Conservation (phyloP, 2,888 invertebrate genomes). For the Brachyptera risi region DNA sequence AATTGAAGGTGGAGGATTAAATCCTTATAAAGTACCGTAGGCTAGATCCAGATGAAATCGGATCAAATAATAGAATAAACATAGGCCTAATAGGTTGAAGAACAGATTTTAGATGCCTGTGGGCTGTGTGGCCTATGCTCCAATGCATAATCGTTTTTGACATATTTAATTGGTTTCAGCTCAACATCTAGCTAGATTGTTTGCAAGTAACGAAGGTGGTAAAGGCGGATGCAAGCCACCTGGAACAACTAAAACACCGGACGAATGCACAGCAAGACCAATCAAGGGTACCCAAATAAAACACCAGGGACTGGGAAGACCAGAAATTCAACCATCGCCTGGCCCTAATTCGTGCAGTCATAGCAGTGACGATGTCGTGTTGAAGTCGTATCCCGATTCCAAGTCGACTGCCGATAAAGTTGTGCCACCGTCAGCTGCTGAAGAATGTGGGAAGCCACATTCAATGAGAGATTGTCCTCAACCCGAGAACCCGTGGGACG, state of each 20-base stretch:
- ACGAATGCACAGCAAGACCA: slow-evolving; percentile 38
- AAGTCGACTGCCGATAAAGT: not conserved
- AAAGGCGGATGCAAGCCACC: slow-evolving; percentile 36
- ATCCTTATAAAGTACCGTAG: too few relatives aligned
- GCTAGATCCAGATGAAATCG: too few relatives aligned
- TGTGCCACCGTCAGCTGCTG: not conserved
- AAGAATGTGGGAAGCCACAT: slow-evolving; percentile 17
- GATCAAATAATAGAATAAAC: too few relatives aligned
- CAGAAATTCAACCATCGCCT: slow-evolving; percentile 26
- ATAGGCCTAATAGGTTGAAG: too few relatives aligned
- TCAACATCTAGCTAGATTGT: slow-evolving; percentile 5
- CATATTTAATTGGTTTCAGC: not conserved
- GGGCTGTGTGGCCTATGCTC: too few relatives aligned
- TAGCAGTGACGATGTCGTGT: not conserved
- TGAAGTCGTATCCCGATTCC: not conserved
- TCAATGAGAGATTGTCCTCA: slow-evolving; percentile 15
- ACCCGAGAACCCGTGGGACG: slow-evolving; percentile 14
- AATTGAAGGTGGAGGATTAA: too few relatives aligned
- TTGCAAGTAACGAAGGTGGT: slow-evolving; percentile 18
- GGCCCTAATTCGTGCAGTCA: not conserved
- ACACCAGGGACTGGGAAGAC: too few relatives aligned
- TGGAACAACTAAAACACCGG: slow-evolving; percentile 40
- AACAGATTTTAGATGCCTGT: too few relatives aligned
- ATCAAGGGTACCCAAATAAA: too few relatives aligned
- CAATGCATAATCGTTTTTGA: not conserved